Evolutionary conservation across 2,888 invertebrate species (phyloP).

Genomic region (Quadroppia sp.): DNA sequence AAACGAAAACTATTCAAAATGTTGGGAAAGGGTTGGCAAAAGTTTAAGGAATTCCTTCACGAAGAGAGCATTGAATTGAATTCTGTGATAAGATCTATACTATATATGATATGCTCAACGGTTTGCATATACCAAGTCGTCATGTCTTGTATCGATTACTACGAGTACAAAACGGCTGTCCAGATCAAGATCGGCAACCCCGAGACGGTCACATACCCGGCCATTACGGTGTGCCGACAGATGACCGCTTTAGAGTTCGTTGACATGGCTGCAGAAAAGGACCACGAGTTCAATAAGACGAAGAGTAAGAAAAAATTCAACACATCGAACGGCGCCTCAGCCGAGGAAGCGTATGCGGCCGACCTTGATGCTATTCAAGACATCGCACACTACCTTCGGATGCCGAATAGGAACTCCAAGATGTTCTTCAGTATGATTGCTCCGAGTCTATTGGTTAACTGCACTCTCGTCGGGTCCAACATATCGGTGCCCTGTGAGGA

Average conservation of each 20-base stretch:
- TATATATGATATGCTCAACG: not conserved
- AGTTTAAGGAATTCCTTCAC: not conserved
- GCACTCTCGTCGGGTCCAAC: not conserved
- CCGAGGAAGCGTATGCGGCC: too few species aligned
- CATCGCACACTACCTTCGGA: too few species aligned
- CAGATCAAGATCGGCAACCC: not conserved
- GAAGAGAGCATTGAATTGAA: not conserved
- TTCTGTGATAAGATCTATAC: not conserved
- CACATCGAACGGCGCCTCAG: too few species aligned
- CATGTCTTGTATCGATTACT: not conserved
- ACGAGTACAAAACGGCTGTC: not conserved
- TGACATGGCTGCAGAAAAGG: not conserved
- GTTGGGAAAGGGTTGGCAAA: not conserved
- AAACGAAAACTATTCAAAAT: too few species aligned
- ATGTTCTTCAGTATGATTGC: not conserved
- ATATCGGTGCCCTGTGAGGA: not conserved
- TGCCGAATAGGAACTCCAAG: not conserved
- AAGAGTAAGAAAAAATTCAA: not conserved
- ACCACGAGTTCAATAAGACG: not conserved
- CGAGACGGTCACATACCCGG: not conserved
- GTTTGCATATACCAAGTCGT: not conserved
- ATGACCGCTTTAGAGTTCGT: not conserved
- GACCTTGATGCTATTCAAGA: too few species aligned
- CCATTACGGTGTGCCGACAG: slow-evolving; percentile 5
- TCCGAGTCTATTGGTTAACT: not conserved